phyloP scores from a whole-genome alignment of 2,113 vertebrate species.

The Sturnira hondurensis region DNA sequence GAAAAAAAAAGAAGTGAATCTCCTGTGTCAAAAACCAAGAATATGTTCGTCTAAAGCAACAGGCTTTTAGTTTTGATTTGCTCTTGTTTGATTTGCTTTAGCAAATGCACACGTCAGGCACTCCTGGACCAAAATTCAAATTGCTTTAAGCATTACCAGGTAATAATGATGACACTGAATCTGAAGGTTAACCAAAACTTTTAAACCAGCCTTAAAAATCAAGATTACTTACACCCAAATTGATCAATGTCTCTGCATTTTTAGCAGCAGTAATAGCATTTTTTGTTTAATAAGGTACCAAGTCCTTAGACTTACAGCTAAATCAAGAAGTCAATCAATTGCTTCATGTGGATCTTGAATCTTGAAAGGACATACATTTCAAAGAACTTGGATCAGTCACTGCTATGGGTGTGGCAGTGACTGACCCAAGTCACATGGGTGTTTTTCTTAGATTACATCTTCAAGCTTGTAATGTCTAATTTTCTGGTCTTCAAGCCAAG shows the following conservation, averaged over 20 bases:
- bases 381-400: neutral
- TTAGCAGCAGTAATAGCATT: slow-evolving; percentile 81
- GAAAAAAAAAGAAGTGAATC: neutral
- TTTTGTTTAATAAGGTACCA: slow-evolving; percentile 67
- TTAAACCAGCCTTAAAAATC: slow-evolving; percentile 96
- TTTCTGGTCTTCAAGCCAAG: neutral
- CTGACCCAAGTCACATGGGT: too few species aligned
- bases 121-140: slow-evolving; percentile 94
- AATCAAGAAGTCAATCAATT: slow-evolving; percentile 94
- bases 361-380: slow-evolving; percentile 93
- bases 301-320: slow-evolving; percentile 82
- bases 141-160: slow-evolving; percentile 95
- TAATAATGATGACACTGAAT: slow-evolving; percentile 94
- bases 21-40: neutral
- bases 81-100: slow-evolving; percentile 88
- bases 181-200: slow-evolving; percentile 92
- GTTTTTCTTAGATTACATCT: neutral
- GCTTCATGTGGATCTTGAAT: slow-evolving; percentile 88
- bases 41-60: neutral
- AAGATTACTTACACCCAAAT: slow-evolving; percentile 91
- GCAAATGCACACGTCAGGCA: slow-evolving; percentile 89
- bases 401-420: neutral
- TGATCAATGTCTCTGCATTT: slow-evolving; percentile 87
- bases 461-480: neutral
- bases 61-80: slow-evolving; percentile 82